Evolutionary conservation across 2,888 invertebrate species (phyloP), one percentile per base, ranked within the genome.

Genomic region (Parnassius mnemosyne): DNA sequence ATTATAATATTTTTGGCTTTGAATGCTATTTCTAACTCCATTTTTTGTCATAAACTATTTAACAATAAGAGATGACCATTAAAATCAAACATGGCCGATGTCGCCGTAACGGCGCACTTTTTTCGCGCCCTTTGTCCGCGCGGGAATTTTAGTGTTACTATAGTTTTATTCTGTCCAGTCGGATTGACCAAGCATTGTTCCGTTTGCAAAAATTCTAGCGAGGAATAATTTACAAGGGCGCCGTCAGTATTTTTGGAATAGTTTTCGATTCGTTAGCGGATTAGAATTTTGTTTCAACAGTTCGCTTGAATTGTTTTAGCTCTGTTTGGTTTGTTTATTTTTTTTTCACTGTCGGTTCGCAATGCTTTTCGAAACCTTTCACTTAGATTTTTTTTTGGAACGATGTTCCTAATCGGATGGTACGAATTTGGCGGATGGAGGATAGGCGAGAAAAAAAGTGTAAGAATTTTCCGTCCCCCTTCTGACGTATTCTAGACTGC

Each of bases 131-230:
- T 78, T 86, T 85, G 83, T 83, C 74, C 71, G 72, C 61, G 46
- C 67, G 67, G 72, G 79, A 75, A 81, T 80, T 79, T 80, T 76
- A 78, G 81, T 82, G 84, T 83, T 83, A 80, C 82, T 77, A 81
- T 80, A 83, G 87, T 86, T 85, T 87, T 68, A 71, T 74, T 65
- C 57, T 10, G 13, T 54, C 49, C 43, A 16, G 12, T 9, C 56
- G 47, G 76, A 87, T 87, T 87, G 88, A 89, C 85, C 83, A 82
- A 71, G 86, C 86, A 88, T 89, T 89, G 89, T 86, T 82, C 84
- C 79, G 75, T 74, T 78, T 83, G 82, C 76, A 47, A 62, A 70
- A 88, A 87, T 83, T 87, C 81, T 79, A 66, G 69, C 72, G 68
- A 63, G 76, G 84, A 87, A 89, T 88, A 86, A 85, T 89, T 89